These are phyloP conservation scores for Beaufortia kweichowensis DNA, from an alignment of 2,113 vertebrate species.

Conservation along the genomic window DNA sequence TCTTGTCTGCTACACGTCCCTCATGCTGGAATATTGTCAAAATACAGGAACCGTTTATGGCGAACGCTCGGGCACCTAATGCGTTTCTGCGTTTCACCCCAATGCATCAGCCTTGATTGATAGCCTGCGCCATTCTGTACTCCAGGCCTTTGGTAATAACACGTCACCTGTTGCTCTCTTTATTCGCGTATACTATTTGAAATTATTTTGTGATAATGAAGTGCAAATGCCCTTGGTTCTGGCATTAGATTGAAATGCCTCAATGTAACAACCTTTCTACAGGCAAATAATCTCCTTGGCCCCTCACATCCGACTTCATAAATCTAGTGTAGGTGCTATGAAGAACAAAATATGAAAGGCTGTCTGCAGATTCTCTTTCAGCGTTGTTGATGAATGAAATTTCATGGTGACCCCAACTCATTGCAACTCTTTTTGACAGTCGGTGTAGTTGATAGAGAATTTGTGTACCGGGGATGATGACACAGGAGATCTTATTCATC, in stretches of 20 bases:
- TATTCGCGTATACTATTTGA: conserved; percentile 34
- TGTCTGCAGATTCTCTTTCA: background rate
- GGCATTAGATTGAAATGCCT: conserved; percentile 13
- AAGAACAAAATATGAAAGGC: conserved; percentile 6
- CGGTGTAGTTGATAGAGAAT: conserved; percentile 9
- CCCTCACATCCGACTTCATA: conserved; percentile 1
- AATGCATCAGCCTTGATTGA: conserved; percentile 25
- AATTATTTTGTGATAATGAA: conserved; percentile 48
- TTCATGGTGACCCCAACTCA: background rate
- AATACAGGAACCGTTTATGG: background rate
- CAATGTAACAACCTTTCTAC: conserved; percentile 37
- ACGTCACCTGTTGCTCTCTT: conserved; percentile 29
- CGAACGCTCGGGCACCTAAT: conserved; percentile 15
- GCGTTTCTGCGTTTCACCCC: conserved; percentile 9
- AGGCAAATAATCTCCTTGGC: conserved; percentile 22
- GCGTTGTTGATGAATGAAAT: conserved; percentile 6
- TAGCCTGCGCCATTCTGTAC: conserved; percentile 7
- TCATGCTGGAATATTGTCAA: conserved; percentile 7
- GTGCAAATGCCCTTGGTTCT: conserved; percentile 27
- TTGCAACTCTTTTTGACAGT: background rate
- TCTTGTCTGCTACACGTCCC: background rate
- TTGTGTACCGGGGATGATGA: background rate
- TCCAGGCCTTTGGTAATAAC: conserved; percentile 19
- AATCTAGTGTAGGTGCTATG: background rate
- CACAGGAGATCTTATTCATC: background rate